Evolutionary conservation across 2,888 invertebrate genomes (phyloP).

Genomic region (Conomelus anceps): DNA sequence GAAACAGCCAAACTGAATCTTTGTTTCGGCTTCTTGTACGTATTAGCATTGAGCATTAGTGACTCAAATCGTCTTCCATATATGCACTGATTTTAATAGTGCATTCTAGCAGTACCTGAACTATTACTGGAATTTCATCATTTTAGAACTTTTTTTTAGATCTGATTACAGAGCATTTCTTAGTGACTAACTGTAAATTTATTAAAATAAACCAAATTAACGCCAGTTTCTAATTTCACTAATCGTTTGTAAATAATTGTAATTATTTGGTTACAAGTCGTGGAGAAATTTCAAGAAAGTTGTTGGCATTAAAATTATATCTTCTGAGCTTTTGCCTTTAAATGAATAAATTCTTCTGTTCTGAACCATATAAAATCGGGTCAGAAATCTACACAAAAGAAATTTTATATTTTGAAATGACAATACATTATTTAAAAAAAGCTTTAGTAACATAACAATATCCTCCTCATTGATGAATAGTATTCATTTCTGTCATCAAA

Average conservation of each 20-base stretch:
- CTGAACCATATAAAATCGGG: no score
- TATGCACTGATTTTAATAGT: slow-evolving; percentile 29
- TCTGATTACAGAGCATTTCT: background rate
- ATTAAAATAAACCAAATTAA: background rate
- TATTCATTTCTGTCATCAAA: background rate
- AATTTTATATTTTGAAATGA: background rate
- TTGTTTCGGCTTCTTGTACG: slow-evolving; percentile 83
- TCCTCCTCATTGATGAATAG: background rate
- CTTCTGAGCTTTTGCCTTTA: background rate
- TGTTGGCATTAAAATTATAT: background rate
- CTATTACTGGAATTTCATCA: background rate
- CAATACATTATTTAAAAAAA: background rate
- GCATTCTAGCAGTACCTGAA: background rate
- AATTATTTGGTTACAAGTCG: background rate
- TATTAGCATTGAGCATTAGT: slow-evolving; percentile 63
- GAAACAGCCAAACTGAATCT: slow-evolving; percentile 86
- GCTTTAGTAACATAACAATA: background rate
- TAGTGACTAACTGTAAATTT: background rate
- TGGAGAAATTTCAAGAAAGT: background rate
- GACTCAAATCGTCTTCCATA: slow-evolving; percentile 36
- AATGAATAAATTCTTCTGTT: background rate
- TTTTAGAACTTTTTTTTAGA: background rate
- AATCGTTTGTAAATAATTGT: background rate
- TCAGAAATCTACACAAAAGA: background rate
- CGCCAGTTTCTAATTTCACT: background rate